Evolutionary conservation across 2,797 vertebrate genomes (phyloP).

Genomic region (Neopelma chrysocephalum): DNA sequence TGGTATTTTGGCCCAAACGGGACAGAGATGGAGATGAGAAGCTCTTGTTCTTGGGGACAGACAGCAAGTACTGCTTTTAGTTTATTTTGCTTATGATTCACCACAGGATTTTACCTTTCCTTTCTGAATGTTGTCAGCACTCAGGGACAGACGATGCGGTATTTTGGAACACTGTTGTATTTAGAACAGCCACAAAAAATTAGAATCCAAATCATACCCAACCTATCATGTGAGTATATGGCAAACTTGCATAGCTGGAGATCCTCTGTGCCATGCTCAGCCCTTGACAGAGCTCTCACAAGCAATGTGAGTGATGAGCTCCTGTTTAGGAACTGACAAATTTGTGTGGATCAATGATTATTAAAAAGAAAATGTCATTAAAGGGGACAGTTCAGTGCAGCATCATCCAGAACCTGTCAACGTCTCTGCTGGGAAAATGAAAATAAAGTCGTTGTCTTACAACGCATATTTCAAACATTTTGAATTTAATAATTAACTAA

Average conservation of each 20-base stretch:
- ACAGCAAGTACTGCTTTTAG: neutral
- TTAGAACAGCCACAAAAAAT: constrained; percentile 24
- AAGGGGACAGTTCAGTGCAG: neutral
- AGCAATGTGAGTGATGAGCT: neutral
- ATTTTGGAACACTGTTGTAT: neutral
- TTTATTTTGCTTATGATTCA: neutral
- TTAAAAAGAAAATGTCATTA: constrained; percentile 49
- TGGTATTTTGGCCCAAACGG: neutral
- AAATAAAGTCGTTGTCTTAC: constrained; percentile 13
- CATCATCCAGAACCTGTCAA: constrained; percentile 23
- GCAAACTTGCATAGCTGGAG: neutral
- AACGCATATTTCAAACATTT: constrained; percentile 11
- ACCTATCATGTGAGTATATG: neutral
- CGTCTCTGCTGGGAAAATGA: constrained; percentile 29
- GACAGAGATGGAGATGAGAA: neutral
- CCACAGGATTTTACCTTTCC: neutral
- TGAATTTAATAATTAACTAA: constrained; percentile 23
- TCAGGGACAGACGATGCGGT: neutral
- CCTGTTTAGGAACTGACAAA: constrained; percentile 11
- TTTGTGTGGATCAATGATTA: constrained; percentile 31
- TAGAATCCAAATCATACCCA: neutral
- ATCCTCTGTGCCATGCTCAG: neutral
- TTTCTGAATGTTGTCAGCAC: neutral
- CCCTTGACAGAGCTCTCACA: neutral
- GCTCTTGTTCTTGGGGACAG: neutral